Evolutionary conservation across 2,113 vertebrate species (phyloP), one percentile per base, ranked within the genome.

Genomic region (Marmota monax): DNA sequence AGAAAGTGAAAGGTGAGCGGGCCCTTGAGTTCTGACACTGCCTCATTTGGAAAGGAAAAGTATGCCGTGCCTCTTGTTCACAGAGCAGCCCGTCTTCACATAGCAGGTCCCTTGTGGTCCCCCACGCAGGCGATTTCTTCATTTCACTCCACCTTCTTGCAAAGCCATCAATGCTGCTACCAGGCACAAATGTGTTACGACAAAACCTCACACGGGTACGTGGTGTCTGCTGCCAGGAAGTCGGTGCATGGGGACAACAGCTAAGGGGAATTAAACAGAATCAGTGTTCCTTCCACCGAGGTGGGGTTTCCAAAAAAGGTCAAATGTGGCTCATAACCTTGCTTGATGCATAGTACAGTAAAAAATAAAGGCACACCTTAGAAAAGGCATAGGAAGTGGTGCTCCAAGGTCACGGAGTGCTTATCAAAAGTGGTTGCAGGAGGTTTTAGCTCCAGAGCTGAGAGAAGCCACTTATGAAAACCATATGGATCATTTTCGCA

Each of bases 1-100:
- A 93, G 80, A 95, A 96, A 97, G 93, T 4, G 27, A 92, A 93
- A 98, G 95, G 90, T 13, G 14, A 48, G n/a, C 34, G 14, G 82
- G 48, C 63, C 70, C 84, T 90, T 78, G 11, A 22, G 76, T 25
- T 56, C 29, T 22, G n/a, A 67, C 0, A 16, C 67, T 69, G 32
- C 83, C 85, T 94, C 94, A 73, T 94, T 96, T 93, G 91, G 86
- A 96, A 97, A 91, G 83, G 88, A 97, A 87, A 89, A 74, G 67
- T 32, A 17, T 42, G 61, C 58, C 77, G 22, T 22, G 79, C 45
- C 73, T 78, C 92, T 87, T 83, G 80, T 87, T 96, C 83, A 63
- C 73, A 6, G 63, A 94, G 37, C 61, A 42, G 70, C 78, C 48
- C 16, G n/a, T 53, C 94, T 45, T 95, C 89, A 85, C 83, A 74